Percentiles rank a stretch among this genome's conserved stretches.
These are phyloP conservation scores for Fabriciana adippe DNA, from an alignment of 2,888 invertebrate species.

Conservation along the genomic window DNA sequence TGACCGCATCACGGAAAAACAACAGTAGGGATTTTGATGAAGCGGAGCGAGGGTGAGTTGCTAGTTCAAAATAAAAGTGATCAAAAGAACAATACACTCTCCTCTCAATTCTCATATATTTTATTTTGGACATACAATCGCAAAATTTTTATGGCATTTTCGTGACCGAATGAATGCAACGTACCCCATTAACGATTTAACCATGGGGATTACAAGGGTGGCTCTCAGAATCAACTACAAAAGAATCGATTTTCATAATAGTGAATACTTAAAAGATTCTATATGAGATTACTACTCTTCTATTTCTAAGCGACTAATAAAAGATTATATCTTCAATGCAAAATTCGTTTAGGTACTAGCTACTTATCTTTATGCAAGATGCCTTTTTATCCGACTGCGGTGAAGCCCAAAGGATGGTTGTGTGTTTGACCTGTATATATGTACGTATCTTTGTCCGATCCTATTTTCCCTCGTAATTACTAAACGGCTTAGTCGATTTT, in stretches of 20 bases:
- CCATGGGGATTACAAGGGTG: slow-evolving; percentile 8
- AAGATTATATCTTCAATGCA: neutral
- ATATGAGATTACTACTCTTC: neutral
- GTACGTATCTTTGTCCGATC: too few species aligned
- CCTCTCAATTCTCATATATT: neutral
- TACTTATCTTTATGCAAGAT: too few species aligned
- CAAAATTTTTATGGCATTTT: slow-evolving; percentile 4
- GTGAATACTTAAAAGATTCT: slow-evolving; percentile 1
- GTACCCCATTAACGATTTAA: slow-evolving; percentile 1
- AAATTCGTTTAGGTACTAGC: too few species aligned
- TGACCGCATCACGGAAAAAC: too few species aligned
- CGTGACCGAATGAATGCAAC: slow-evolving; percentile 16
- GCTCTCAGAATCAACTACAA: neutral
- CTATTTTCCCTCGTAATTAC: too few species aligned
- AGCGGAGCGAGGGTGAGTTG: too few species aligned
- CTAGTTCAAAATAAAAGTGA: too few species aligned
- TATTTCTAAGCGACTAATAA: neutral
- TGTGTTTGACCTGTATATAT: too few species aligned
- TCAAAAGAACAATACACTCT: neutral
- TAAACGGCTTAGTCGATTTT: too few species aligned
- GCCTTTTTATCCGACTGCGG: too few species aligned
- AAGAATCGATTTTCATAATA: slow-evolving; percentile 4
- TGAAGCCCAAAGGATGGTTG: too few species aligned
- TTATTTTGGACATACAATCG: neutral
- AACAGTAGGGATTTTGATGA: too few species aligned